Evolutionary conservation across 2,113 vertebrate genomes (phyloP).

Genomic region (Amphilophus citrinellus): DNA sequence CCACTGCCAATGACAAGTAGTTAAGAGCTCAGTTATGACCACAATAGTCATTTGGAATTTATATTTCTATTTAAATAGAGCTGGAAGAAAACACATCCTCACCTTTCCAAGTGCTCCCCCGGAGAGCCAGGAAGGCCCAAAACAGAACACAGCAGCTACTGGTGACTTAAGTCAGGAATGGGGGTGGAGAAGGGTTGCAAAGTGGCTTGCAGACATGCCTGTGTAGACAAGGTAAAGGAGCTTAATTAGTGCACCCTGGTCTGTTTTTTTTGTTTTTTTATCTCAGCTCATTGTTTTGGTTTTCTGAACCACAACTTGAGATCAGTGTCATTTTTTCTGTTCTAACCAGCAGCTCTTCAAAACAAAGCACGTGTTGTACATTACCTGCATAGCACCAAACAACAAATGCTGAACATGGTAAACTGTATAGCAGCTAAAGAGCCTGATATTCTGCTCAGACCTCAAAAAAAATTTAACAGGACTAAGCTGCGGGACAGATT

Average conservation of each 20-base stretch:
- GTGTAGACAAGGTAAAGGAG: too few species aligned
- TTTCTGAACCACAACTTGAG: too few species aligned
- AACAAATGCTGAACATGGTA: background rate
- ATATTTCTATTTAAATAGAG: background rate
- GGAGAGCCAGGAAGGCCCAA: background rate
- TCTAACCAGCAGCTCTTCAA: too few species aligned
- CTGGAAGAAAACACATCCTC: background rate
- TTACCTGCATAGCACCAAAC: background rate
- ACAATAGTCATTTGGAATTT: background rate
- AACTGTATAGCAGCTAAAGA: background rate
- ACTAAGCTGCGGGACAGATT: background rate
- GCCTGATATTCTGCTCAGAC: background rate
- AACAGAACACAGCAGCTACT: background rate
- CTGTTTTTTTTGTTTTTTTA: too few species aligned
- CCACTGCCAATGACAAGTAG: background rate
- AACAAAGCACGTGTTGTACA: background rate
- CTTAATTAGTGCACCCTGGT: too few species aligned
- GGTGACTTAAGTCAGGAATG: background rate
- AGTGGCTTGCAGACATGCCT: background rate
- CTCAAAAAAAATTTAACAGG: too few species aligned
- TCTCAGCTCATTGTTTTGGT: too few species aligned
- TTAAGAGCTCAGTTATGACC: background rate
- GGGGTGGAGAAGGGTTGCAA: background rate
- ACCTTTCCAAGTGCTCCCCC: background rate
- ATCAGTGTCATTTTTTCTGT: too few species aligned